These are phyloP conservation scores for Drosophila sordidula DNA, from an alignment of 2,888 invertebrate genomes.

Conservation along the genomic window DNA sequence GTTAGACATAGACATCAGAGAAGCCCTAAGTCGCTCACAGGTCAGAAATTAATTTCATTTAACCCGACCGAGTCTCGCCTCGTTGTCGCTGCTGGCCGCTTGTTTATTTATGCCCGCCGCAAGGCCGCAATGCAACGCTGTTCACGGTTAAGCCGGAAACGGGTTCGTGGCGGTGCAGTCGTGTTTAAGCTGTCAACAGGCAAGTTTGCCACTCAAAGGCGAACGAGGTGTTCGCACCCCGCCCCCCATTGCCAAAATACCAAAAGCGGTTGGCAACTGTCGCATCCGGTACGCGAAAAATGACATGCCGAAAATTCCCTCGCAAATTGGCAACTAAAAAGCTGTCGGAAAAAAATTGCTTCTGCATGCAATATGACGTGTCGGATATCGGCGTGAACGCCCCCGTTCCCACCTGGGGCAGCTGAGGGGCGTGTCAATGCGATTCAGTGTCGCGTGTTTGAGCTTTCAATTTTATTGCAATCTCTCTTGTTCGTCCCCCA, in stretches of 20 bases:
- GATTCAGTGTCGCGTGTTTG: conserved; percentile 43
- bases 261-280: conserved; percentile 56
- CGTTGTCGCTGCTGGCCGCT: conserved; percentile 24
- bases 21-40: neutral
- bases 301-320: conserved; percentile 21
- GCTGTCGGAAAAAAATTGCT: conserved; percentile 8
- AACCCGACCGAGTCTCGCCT: conserved; percentile 14
- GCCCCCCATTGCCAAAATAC: conserved; percentile 22
- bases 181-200: conserved; percentile 17
- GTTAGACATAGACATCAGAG: neutral
- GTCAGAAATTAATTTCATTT: conserved; percentile 62
- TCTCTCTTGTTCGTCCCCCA: conserved; percentile 20
- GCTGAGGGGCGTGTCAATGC: conserved; percentile 39
- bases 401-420: conserved; percentile 2
- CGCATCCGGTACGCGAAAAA: conserved; percentile 48
- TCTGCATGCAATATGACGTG: conserved; percentile 20
- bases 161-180: conserved; percentile 21
- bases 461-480: conserved; percentile 38
- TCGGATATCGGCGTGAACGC: conserved; percentile 40
- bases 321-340: conserved; percentile 18
- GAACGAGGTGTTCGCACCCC: conserved; percentile 64
- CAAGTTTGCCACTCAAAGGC: conserved; percentile 42
- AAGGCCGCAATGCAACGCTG: conserved; percentile 20
- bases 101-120: conserved; percentile 52
- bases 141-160: conserved; percentile 33